These are phyloP conservation scores for Cosmorhoe ocellata DNA, from an alignment of 2,888 invertebrate species.

Conservation along the genomic window DNA sequence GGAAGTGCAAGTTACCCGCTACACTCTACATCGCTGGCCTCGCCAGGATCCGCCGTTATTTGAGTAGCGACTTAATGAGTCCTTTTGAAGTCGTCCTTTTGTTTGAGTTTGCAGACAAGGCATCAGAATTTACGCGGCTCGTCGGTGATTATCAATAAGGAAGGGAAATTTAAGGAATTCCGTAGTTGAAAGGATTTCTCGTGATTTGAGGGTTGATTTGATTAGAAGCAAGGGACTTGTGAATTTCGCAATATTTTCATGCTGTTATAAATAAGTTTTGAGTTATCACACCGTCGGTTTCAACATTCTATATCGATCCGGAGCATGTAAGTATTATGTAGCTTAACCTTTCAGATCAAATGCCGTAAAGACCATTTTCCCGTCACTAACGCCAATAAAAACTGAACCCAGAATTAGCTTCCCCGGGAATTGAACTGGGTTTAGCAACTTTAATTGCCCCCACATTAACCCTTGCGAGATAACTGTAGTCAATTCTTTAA, in stretches of 20 bases:
- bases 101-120: constrained; percentile 63
- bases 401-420: constrained; percentile 27
- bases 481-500: constrained; percentile 75
- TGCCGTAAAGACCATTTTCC: background rate
- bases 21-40: background rate
- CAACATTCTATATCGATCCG: background rate
- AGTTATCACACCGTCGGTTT: background rate
- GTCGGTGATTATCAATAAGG: constrained; percentile 56
- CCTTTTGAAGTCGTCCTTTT: constrained; percentile 64
- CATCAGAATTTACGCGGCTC: constrained; percentile 51
- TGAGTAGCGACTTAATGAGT: constrained; percentile 64
- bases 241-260: constrained; percentile 1
- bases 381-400: constrained; percentile 27
- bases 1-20: constrained; percentile 12
- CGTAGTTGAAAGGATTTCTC: constrained; percentile 21
- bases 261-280: background rate
- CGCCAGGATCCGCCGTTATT: constrained; percentile 46
- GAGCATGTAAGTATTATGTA: background rate
- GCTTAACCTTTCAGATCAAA: background rate
- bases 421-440: constrained; percentile 42
- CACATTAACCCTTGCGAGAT: constrained; percentile 75
- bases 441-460: constrained; percentile 74
- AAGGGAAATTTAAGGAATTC: constrained; percentile 26
- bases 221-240: constrained; percentile 16
- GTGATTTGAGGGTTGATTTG: constrained; percentile 19